Evolutionary conservation across 2,888 invertebrate species (phyloP), one percentile per base, ranked within the genome.

Genomic region (Epistrophella euchroma): DNA sequence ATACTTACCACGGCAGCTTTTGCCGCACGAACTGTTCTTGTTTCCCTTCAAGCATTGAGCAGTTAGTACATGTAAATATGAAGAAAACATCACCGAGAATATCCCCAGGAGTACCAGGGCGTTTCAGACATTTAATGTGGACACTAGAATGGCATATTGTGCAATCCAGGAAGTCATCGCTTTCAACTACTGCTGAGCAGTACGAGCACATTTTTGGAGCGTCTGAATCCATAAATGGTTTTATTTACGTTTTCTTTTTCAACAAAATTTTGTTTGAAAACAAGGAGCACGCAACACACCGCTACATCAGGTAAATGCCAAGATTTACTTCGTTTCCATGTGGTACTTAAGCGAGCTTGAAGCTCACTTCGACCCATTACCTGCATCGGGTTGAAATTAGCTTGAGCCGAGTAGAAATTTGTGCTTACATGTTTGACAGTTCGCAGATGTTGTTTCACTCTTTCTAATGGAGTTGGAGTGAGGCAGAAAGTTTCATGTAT

Each of bases 61-160:
- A 97, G 78, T 95, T 94, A 50, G 93, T 91, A 89, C 97, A 97
- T 2, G 94, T 94, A 80, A 95, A 95, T 87, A 94, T 94, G 88
- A 96, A 97, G 91, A 96, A 97, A 4, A 96, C 94, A 93, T 97
- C 97, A 11, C 96, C 96, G 0, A 94, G 90, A 15, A 97, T 93
- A 84, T 95, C 95, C 0, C 95, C 95, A 0, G 96, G 96, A 0
- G 96, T 95, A 11, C 95, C 94, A 0, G 94, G 94, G 28, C 95
- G 93, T 88, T 93, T 93, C 40, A 97, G 92, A 90, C 97, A 97
- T 28, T 93, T 92, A 17, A 95, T 91, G 90, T 97, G 97, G 11
- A 96, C 94, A 88, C 93, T 93, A 85, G 92, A 91, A 7, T 93
- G 90, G 89, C 97, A 97, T 40, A 90, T 92, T 40, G 92, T 91